Evolutionary conservation across 2,797 vertebrate species (phyloP), one percentile per base, ranked within the genome.

Genomic region (Distichodus sexfasciatus): DNA sequence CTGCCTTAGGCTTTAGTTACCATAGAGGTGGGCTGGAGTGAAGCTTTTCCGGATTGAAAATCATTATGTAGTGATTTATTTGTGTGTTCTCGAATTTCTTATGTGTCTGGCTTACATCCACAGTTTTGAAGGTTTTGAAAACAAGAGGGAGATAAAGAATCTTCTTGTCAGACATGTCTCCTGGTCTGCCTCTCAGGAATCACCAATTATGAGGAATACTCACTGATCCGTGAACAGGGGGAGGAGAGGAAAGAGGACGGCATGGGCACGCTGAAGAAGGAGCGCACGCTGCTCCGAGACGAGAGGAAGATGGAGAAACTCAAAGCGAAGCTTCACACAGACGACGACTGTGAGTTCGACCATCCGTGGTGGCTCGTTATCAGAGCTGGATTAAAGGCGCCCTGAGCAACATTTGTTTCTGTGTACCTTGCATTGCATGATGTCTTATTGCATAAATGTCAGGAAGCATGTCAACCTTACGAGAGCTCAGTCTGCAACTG

Each of bases 141-240:
- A 9, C 10, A 9, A 53, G 38, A 53, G 5, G 10, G 21, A 12
- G 14, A 29, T 1, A 35, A 31, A 36, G 35, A n/a, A 10, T 4
- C 44, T 36, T 28, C 29, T 33, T 62, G 26, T 66, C 61, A 68
- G 36, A 19, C 53, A 41, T 46, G 78, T 38, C 15, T 44, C 11
- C 3, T 7, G 41, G 35, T 44, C 28, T 4, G 11, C 21, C 24
- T 31, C 11, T 66, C 84, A 99, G 97, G 97, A 83, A 99, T 99
- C 84, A 99, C 97, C n/a, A 99, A 99, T 90, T 99, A 99, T 61
- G 97, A 99, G 87, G 97, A 99, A 82, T 99, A 99, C 83, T 99
- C 97, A 26, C 91, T 99, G 86, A 99, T 99, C 79, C 97, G 97
- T 79, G 97, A 99, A 69, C 85, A 86, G 62, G 79, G 89, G 0